Base-by-base conservation (phyloP, 2,888 invertebrate species). In the Drosophila acutilabella region DNA sequence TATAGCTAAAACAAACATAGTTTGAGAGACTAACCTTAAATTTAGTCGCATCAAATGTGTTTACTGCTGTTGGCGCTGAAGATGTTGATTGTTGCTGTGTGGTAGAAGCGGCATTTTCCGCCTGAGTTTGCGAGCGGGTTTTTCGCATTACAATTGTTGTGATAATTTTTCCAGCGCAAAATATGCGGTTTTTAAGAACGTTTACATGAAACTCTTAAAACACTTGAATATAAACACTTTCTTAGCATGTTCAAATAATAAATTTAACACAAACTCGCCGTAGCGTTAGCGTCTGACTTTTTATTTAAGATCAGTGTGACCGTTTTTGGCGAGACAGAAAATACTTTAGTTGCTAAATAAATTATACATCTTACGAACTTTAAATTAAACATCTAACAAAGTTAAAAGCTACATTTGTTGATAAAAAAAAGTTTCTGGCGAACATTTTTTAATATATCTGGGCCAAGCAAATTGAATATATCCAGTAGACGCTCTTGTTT, bases 51-150 rank as follows among this genome's bases (percentile, higher is more conserved):
- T 84, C 83, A 80, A 87, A 84, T 62, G 74, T 52, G 42, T 70
- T 74, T 44, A 78, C 60, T 69, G 64, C 59, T 62, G 64, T 59
- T 70, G 74, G 69, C 48, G 60, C 65, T 64, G 81, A 66, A 23
- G 75, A 57, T 44, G 83, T 40, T 67, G 75, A 51, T 44, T 71
- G 76, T 60, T 60, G 75, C 66, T 72, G 54, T 64, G 78, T 64
- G 41, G 71, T 57, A 61, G 84, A 68, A 74, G 88, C 78, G 75
- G 90, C 91, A 87, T 91, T 91, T 87, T 92, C 92, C 76, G 92
- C 91, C 76, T 91, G 92, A 59, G 92, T 92, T 81, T 92, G 92
- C 52, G 92, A 92, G 64, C 92, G 90, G 75, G 92, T 92, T 77
- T 92, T 92, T 84, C 92, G 91, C 92, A 92, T 92, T 69, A 84